Percentiles rank a stretch among this genome's conserved stretches.
Evolutionary conservation across 2,113 vertebrate genomes (phyloP).

Genomic region (Cariama cristata): DNA sequence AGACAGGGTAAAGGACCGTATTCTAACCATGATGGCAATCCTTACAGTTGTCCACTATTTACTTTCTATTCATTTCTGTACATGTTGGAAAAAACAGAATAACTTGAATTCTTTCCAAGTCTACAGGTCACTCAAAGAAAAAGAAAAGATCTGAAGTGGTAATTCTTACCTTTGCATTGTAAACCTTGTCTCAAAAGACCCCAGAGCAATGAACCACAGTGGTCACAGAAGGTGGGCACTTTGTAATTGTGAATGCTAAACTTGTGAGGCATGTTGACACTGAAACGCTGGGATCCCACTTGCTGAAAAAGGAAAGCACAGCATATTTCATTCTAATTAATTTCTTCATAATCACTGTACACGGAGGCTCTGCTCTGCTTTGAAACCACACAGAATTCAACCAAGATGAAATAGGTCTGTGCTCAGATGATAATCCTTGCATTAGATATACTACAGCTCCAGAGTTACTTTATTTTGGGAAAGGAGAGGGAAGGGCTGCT

Average conservation of each 20-base stretch:
- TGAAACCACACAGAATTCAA: neutral
- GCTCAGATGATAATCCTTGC: neutral
- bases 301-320: slow-evolving; percentile 74
- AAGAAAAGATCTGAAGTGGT: neutral
- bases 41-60: neutral
- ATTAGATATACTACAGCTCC: neutral
- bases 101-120: neutral
- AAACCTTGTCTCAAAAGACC: slow-evolving; percentile 96
- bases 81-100: neutral
- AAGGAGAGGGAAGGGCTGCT: slow-evolving; percentile 10
- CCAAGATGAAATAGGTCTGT: neutral
- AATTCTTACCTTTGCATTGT: slow-evolving; percentile 94
- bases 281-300: slow-evolving; percentile 98
- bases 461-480: neutral
- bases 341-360: neutral
- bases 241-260: slow-evolving; percentile 99
- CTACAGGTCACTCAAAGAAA: neutral
- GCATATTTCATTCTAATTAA: neutral
- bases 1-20: neutral
- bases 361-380: neutral
- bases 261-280: slow-evolving; percentile 99
- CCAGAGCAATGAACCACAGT: slow-evolving; percentile 98
- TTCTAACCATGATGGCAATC: neutral
- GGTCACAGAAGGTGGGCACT: slow-evolving; percentile 98
- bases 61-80: neutral